Percentiles rank a stretch among this genome's conserved stretches.
Conservation (phyloP, 1,140 invertebrate genomes). For the Drosophila rufa region DNA sequence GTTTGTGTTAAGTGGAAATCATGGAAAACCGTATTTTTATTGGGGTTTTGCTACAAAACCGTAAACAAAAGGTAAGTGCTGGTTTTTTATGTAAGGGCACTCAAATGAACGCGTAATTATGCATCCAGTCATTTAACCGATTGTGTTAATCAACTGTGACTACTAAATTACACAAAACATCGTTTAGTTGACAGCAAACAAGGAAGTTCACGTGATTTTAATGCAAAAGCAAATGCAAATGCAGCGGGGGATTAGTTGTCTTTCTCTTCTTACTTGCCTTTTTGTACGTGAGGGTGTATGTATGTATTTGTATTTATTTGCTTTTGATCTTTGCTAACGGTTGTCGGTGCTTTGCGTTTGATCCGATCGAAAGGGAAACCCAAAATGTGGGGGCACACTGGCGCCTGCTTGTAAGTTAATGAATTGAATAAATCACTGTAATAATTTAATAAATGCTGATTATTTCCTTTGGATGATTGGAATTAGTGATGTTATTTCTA, state of each 20-base stretch:
- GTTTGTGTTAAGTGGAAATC: not conserved
- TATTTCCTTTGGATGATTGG: not conserved
- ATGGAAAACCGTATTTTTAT: not conserved
- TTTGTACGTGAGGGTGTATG: too few relatives aligned
- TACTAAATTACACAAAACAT: constrained; percentile 20
- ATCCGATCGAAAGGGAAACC: constrained; percentile 8
- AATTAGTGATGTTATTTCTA: not conserved
- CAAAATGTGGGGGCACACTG: not conserved
- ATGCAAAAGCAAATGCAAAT: constrained; percentile 2
- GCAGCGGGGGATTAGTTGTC: not conserved
- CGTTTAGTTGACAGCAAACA: constrained; percentile 17
- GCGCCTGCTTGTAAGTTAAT: constrained; percentile 3
- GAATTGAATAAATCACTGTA: constrained; percentile 4
- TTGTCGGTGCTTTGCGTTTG: not conserved
- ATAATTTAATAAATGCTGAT: constrained; percentile 1
- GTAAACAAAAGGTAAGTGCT: not conserved
- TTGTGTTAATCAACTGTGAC: not conserved
- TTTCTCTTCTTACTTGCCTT: not conserved
- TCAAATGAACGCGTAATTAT: not conserved
- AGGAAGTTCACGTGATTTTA: not conserved
- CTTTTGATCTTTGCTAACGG: constrained; percentile 4
- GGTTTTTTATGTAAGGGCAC: not conserved
- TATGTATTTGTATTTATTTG: not conserved
- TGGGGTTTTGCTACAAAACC: not conserved
- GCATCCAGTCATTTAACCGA: not conserved